Base-by-base conservation (phyloP, 2,888 invertebrate genomes). In the Luffia ferchaultella region DNA sequence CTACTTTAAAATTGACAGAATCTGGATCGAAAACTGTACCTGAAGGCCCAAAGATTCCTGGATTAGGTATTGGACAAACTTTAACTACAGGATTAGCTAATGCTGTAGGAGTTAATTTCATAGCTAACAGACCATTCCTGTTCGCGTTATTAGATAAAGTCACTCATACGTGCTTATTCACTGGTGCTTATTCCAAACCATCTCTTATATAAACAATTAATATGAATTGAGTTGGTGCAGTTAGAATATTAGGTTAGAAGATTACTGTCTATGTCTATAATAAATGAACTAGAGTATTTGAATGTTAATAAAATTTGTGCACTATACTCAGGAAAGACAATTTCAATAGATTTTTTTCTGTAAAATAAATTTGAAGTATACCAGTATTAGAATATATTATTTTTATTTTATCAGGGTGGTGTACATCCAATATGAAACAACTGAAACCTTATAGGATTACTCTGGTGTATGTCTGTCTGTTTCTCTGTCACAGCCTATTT, bases 71-170 rank as follows among this genome's bases (percentile, higher is more conserved):
- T 40, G 17, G 12, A 44, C n/a, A 50, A 1, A 48, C 54, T 18
- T 51, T 58, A 1, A 60, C 54, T 0, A 60, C 58, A 0, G 60
- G 58, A 0, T 15, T 62, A 1, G 62, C 60, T 0, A 52, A 54
- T 0, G 57, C 53, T 0, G 48, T 60, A 0, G 64, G 63, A 1
- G 54, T 57, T 0, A 58, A 60, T 17, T 68, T 68, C 16, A 57
- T 61, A 1, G 63, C 62, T 0, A 60, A 68, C 17, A 57, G 57
- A 18, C 67, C 68, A 0, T 68, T 68, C 43, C 51, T 64, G 52
- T 67, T 57, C 20, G 64, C 57, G 0, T 50, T 68, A 0, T 58
- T 65, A 16, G 66, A 68, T 53, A 54, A 60, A 0, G 54, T 60
- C 18, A 62, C 62, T 0, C 53, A 53, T 1, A 61, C 61, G 0